phyloP scores from a whole-genome alignment of 2,113 vertebrate genomes.

The Poeciliopsis retropinna region DNA sequence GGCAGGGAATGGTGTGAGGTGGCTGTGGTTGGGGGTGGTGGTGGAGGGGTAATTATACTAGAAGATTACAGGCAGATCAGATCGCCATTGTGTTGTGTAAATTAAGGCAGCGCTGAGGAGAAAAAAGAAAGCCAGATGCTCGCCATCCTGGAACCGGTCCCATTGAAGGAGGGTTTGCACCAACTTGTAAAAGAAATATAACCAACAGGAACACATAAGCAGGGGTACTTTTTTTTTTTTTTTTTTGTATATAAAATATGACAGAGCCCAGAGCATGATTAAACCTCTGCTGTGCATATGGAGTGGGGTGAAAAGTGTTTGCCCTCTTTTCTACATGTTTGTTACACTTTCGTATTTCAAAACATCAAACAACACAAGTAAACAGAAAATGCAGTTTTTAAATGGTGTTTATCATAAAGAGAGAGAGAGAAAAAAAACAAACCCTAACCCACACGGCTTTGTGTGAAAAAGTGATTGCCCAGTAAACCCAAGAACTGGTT shows the following conservation, averaged over 20 bases:
- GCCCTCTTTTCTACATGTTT: too few species aligned
- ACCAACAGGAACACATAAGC: neutral
- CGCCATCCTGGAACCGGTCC: conserved; percentile 60
- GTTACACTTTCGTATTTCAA: too few species aligned
- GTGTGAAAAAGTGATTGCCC: too few species aligned
- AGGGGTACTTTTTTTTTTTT: neutral
- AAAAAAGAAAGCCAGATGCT: conserved; percentile 80
- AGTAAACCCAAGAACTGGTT: too few species aligned
- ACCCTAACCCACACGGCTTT: too few species aligned
- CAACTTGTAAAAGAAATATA: conserved; percentile 39
- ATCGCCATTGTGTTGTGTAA: conserved; percentile 82
- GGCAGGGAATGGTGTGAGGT: conserved; percentile 56
- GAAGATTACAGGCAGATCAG: conserved; percentile 81
- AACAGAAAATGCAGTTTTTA: too few species aligned
- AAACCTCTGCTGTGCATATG: neutral
- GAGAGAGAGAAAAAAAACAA: too few species aligned
- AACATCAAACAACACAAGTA: too few species aligned
- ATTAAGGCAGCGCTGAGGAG: conserved; percentile 77
- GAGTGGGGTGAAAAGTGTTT: too few species aligned
- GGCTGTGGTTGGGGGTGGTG: conserved; percentile 3
- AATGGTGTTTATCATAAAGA: too few species aligned
- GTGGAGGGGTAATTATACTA: conserved; percentile 72
- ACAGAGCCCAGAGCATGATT: neutral
- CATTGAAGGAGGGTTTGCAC: conserved; percentile 57
- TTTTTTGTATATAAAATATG: neutral